Percentiles rank a stretch among this genome's conserved stretches.
Evolutionary conservation across 1,140 invertebrate species (phyloP).

Genomic region (Coelopa frigida): DNA sequence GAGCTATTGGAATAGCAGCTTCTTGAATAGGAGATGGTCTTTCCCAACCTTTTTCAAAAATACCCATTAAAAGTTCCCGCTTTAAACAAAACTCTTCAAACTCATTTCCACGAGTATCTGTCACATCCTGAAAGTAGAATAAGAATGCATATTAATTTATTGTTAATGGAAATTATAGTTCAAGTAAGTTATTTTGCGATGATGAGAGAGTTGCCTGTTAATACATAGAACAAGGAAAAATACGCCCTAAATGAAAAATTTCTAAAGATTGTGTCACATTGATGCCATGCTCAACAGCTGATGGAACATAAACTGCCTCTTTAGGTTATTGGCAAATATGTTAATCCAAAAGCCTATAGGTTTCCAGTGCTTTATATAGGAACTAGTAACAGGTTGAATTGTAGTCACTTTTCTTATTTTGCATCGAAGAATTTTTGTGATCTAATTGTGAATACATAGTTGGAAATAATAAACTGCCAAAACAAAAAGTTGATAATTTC

Average conservation of each 20-base stretch:
- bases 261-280: too few relatives aligned
- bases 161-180: neutral
- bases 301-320: too few relatives aligned
- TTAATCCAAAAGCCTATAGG: too few relatives aligned
- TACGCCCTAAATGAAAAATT: neutral
- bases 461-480: too few relatives aligned
- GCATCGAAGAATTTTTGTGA: too few relatives aligned
- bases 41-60: slow-evolving; percentile 99
- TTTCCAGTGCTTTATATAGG: too few relatives aligned
- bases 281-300: too few relatives aligned
- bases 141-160: neutral
- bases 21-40: slow-evolving; percentile 99
- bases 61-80: slow-evolving; percentile 96
- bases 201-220: neutral
- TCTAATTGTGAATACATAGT: too few relatives aligned
- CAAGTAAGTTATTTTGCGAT: neutral
- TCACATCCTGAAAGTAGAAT: slow-evolving; percentile 90
- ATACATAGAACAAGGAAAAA: neutral
- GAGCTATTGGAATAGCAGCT: slow-evolving; percentile 95
- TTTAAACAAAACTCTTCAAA: slow-evolving; percentile 99
- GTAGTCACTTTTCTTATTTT: too few relatives aligned
- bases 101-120: slow-evolving; percentile 97
- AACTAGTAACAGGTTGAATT: too few relatives aligned
- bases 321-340: too few relatives aligned
- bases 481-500: too few relatives aligned